Evolutionary conservation across 2,888 invertebrate genomes (phyloP), one percentile per base, ranked within the genome.

Genomic region (Eremobia ochroleuca): DNA sequence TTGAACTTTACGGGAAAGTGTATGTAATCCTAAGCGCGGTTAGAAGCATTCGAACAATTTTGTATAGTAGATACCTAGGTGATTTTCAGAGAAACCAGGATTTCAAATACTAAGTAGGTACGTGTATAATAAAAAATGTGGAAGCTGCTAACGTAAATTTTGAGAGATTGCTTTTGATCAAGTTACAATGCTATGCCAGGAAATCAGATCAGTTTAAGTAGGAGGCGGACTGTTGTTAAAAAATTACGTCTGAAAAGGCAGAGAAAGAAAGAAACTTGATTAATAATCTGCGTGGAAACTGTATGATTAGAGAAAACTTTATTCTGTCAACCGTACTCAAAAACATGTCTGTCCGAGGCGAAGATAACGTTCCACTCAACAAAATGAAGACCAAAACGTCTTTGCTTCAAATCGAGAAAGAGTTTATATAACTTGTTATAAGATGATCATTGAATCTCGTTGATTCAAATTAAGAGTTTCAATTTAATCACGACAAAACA

Each of bases 401-500:
- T 80, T 78, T 49, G 73, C 75, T 71, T 73, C 72, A 58, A 82
- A 83, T 49, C 46, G 59, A 82, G 79, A 85, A 84, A 87, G 84
- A 86, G 81, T 84, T 81, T 49, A 79, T 83, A 72, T 71, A 85
- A 85, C 83, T 86, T 70, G 58, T 80, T 82, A 73, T 34, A 82
- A 84, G 77, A 79, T 73, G 79, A 84, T 86, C 85, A 88, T 83
- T 86, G 80, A 88, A 85, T 79, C 77, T 86, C 79, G 72, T 82
- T 89, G 55, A 86, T 89, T 79, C 62, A 85, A 89, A 87, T 87
- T 85, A 86, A 85, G 84, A 87, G 80, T 89, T 89, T 85, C 77
- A 88, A 89, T 87, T 86, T 87, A 90, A 91, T 91, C 87, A 85
- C 58, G 83, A 86, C 73, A 79, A 87, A 90, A 90, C 83, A 88